Conservation (phyloP, 1,140 invertebrate genomes). For the Drosophila takahashii region DNA sequence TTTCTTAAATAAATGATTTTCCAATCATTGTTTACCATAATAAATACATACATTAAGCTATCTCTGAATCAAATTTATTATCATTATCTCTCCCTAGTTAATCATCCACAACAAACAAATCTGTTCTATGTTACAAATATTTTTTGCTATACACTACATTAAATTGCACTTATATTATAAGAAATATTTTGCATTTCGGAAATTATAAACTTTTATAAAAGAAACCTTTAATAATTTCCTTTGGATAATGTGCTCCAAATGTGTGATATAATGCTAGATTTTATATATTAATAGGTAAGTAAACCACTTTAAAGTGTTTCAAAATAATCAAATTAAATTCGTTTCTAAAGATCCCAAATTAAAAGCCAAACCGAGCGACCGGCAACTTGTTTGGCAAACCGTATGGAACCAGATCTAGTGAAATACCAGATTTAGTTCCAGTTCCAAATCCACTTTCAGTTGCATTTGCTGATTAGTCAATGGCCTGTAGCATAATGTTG, state of each 20-base stretch:
- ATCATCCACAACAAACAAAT: background rate
- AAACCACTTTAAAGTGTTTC: background rate
- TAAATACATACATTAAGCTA: background rate
- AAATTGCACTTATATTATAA: background rate
- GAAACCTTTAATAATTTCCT: no score
- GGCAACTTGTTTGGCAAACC: constrained; percentile 18
- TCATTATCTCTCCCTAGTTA: background rate
- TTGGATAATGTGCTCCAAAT: no score
- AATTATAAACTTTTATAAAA: no score
- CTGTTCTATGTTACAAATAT: background rate
- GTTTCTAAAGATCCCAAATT: background rate
- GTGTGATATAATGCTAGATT: no score
- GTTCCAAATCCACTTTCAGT: constrained; percentile 21
- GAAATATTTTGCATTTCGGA: no score
- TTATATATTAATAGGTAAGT: no score
- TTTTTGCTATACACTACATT: background rate
- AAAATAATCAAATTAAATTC: background rate
- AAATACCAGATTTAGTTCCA: constrained; percentile 21
- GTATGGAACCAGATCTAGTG: constrained; percentile 26
- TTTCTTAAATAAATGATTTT: background rate
- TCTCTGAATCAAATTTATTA: no score
- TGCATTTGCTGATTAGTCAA: constrained; percentile 45
- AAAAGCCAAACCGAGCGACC: background rate
- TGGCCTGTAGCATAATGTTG: constrained; percentile 32
- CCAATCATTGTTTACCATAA: background rate